phyloP scores from a whole-genome alignment of 1,140 invertebrate genomes.

The Choristoneura fumiferana region DNA sequence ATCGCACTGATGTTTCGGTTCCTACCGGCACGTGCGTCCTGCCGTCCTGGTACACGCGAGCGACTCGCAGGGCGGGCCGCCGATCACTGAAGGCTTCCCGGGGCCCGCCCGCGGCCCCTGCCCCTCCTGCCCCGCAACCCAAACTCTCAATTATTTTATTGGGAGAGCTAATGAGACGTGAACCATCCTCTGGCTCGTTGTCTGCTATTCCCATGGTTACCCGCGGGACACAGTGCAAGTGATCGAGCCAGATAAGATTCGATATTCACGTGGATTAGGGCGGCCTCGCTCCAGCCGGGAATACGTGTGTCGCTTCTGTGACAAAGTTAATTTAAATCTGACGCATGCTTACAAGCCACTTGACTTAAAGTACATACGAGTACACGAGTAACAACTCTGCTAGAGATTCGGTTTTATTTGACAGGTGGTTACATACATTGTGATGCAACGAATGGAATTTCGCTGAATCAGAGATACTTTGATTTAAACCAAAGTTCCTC shows the following conservation, averaged over 20 bases:
- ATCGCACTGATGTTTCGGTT: not conserved
- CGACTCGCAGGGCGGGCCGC: slow-evolving; percentile 56
- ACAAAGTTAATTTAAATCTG: no score
- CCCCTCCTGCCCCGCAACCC: slow-evolving; percentile 48
- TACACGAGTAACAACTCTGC: no score
- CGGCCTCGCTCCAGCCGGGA: not conserved
- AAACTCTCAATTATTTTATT: slow-evolving; percentile 76
- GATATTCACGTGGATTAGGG: not conserved
- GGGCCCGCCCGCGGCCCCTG: slow-evolving; percentile 30
- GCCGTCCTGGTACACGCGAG: slow-evolving; percentile 32
- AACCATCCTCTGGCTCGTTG: slow-evolving; percentile 51
- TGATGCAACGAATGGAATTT: no score
- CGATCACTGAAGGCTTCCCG: slow-evolving; percentile 58
- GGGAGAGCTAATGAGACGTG: slow-evolving; percentile 73
- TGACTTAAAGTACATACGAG: no score
- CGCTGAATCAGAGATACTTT: no score
- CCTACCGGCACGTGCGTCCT: not conserved
- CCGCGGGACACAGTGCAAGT: not conserved
- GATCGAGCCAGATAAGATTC: not conserved
- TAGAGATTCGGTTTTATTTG: no score
- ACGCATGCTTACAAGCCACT: no score
- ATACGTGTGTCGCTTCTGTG: no score
- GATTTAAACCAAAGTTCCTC: no score
- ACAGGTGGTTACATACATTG: no score
- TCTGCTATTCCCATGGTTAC: slow-evolving; percentile 48